These are phyloP conservation scores for Cyaniris semiargus DNA, from an alignment of 2,888 invertebrate genomes.

Conservation along the genomic window DNA sequence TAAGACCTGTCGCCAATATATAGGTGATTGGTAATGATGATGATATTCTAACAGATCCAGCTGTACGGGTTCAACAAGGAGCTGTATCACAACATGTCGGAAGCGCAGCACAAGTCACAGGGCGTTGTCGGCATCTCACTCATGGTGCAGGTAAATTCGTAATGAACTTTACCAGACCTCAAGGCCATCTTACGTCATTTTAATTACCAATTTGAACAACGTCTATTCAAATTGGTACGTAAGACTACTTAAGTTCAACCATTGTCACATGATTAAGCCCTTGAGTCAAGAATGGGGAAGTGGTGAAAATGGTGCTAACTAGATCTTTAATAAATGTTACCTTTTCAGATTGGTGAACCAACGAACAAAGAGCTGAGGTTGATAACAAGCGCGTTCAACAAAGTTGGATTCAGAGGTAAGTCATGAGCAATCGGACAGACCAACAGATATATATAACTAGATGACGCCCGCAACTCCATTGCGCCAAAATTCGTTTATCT, in stretches of 20 bases:
- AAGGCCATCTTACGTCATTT: no score
- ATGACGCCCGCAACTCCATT: no score
- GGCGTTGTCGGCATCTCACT: conserved; percentile 97
- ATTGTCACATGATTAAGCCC: no score
- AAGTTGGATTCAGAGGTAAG: conserved; percentile 91
- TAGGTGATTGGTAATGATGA: neutral
- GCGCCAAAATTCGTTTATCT: no score
- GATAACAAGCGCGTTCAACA: conserved; percentile 92
- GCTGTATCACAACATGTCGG: conserved; percentile 97
- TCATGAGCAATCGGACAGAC: no score
- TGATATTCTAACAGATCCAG: conserved; percentile 87
- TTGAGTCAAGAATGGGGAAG: no score
- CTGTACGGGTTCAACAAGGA: conserved; percentile 98
- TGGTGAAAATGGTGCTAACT: neutral
- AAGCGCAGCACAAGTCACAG: conserved; percentile 97
- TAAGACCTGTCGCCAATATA: no score
- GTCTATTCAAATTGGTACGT: no score
- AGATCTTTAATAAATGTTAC: neutral
- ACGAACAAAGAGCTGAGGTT: conserved; percentile 92
- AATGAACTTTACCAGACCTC: neutral
- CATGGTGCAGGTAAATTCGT: conserved; percentile 90
- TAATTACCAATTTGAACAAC: no score
- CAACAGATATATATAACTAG: no score
- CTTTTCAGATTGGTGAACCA: conserved; percentile 89
- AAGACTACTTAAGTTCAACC: no score